Conservation (phyloP, 2,113 vertebrate genomes). For the Acrocephalus kingi region DNA sequence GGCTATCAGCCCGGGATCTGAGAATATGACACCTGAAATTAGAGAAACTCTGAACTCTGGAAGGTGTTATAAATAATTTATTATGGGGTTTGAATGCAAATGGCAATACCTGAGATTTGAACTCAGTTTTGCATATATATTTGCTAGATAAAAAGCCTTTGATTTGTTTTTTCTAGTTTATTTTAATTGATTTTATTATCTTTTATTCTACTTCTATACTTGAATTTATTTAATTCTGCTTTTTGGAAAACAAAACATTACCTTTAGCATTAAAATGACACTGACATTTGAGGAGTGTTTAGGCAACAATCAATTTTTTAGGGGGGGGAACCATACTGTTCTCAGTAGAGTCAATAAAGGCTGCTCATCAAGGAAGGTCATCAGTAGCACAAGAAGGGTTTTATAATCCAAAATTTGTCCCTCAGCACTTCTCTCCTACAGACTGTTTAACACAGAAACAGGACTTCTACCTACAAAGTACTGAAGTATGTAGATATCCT, state of each 20-base stretch:
- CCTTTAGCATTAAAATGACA: background rate
- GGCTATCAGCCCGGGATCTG: too few species aligned
- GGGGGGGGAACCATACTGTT: accelerated
- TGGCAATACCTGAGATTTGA: background rate
- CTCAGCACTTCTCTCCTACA: background rate
- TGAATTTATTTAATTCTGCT: background rate
- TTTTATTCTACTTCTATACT: background rate
- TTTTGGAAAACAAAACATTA: background rate
- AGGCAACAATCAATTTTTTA: background rate
- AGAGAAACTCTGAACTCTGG: background rate
- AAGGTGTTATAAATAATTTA: background rate
- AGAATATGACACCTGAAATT: too few species aligned
- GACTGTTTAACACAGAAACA: background rate
- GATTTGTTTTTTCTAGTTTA: background rate
- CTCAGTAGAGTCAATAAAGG: background rate
- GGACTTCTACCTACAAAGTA: background rate
- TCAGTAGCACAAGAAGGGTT: background rate
- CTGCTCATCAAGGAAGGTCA: background rate
- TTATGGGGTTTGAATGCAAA: background rate
- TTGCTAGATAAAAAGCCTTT: background rate
- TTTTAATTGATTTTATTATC: background rate
- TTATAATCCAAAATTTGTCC: background rate
- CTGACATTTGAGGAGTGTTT: background rate
- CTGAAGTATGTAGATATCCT: background rate
- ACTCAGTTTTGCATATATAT: background rate